Evolutionary conservation across 2,113 vertebrate genomes (phyloP).

Genomic region (Colaptes auratus): DNA sequence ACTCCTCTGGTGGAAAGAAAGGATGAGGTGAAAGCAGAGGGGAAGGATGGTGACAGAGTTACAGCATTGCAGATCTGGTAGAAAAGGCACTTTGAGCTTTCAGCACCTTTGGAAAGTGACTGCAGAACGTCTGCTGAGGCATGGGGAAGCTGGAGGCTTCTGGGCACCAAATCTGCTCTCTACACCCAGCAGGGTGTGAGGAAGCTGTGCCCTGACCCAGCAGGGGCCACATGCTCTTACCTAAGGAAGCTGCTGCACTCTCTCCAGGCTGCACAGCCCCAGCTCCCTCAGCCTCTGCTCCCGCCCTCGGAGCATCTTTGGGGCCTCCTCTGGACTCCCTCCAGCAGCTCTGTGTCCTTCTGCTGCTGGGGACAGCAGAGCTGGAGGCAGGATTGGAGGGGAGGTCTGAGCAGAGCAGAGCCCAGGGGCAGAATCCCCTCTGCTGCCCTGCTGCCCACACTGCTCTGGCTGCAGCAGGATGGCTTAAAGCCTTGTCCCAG

Average conservation of each 20-base stretch:
- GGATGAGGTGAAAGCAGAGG: not conserved
- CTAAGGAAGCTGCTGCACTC: not conserved
- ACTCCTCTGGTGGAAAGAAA: not conserved
- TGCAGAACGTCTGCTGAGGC: not conserved
- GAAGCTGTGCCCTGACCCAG: not conserved
- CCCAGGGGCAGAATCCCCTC: no score
- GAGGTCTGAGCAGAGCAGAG: no score
- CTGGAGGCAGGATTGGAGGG: no score
- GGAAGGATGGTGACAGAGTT: not conserved
- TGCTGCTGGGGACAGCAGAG: no score
- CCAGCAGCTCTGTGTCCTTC: no score
- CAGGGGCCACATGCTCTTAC: not conserved
- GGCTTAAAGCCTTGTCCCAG: not conserved
- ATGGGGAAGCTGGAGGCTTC: not conserved
- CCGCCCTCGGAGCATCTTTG: no score
- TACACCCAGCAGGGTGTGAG: rapidly evolving
- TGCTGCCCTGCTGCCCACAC: no score
- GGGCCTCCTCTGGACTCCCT: no score
- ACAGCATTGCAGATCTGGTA: not conserved
- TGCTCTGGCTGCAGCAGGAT: not conserved
- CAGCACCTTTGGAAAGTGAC: not conserved
- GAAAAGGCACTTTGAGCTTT: not conserved
- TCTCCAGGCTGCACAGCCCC: no score
- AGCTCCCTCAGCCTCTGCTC: no score
- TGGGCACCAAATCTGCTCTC: not conserved